Conservation (phyloP, 2,113 vertebrate genomes). For the Cynopterus brachyotis region DNA sequence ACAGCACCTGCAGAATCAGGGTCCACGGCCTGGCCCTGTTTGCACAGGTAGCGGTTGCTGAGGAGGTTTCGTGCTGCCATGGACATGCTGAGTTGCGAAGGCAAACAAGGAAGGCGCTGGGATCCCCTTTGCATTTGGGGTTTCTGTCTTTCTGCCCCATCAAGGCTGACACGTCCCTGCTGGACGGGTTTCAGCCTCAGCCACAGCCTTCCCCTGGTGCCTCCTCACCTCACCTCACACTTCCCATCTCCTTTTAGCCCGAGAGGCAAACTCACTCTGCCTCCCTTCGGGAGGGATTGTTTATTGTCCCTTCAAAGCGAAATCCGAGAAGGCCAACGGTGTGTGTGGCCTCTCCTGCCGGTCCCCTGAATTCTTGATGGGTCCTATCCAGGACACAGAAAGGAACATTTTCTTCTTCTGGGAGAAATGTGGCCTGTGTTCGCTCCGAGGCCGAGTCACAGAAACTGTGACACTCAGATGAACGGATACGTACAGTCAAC, state of each 20-base stretch:
- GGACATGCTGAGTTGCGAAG: not conserved
- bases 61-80: not conserved
- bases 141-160: conserved; percentile 54
- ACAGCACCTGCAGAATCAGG: not conserved
- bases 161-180: conserved; percentile 50
- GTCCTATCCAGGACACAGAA: not conserved
- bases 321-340: conserved; percentile 64
- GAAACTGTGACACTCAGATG: not conserved
- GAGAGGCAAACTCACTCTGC: conserved; percentile 62
- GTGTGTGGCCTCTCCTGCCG: conserved; percentile 40
- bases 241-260: conserved; percentile 68
- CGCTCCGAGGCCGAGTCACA: not conserved
- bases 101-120: not conserved
- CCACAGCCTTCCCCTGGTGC: conserved; percentile 31
- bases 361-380: conserved; percentile 63
- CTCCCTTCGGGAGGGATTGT: conserved; percentile 67
- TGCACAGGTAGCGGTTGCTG: no score
- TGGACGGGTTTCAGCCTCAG: conserved; percentile 52
- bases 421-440: not conserved
- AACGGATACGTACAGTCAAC: not conserved
- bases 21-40: not conserved
- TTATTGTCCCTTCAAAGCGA: conserved; percentile 63
- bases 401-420: not conserved
- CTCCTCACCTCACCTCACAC: conserved; percentile 59
- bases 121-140: not conserved